Conservation (phyloP, 1,140 invertebrate species). For the Drosophila sp. region DNA sequence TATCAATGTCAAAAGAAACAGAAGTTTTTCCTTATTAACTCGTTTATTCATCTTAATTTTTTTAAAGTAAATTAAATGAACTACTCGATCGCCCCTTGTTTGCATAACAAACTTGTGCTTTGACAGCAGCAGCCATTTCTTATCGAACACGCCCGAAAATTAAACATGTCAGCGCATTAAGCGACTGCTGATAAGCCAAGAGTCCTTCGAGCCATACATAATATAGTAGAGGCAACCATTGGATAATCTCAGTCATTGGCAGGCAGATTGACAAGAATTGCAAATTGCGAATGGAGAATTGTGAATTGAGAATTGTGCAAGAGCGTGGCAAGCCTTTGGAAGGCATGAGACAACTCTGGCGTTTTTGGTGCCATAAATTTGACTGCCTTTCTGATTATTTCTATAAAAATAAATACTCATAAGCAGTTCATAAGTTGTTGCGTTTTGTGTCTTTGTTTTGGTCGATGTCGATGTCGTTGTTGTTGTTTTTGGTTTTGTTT, state of each 20-base stretch:
- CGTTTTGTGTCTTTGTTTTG: slow-evolving; percentile 56
- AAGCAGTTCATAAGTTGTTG: slow-evolving; percentile 77
- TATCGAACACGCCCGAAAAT: slow-evolving; percentile 66
- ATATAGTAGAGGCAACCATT: neutral
- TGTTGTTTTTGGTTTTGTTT: no score
- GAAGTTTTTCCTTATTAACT: no score
- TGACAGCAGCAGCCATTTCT: slow-evolving; percentile 48
- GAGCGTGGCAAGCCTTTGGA: slow-evolving; percentile 6
- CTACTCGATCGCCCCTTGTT: slow-evolving; percentile 33
- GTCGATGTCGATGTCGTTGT: no score
- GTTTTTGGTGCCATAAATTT: slow-evolving; percentile 70
- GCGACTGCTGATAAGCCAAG: slow-evolving; percentile 54
- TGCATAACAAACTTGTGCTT: slow-evolving; percentile 29
- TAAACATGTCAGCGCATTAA: slow-evolving; percentile 80
- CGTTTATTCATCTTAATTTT: no score
- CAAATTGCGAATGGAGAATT: slow-evolving; percentile 37
- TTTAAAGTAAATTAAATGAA: no score
- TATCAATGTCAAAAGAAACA: no score
- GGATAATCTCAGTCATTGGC: slow-evolving; percentile 13
- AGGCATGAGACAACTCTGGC: slow-evolving; percentile 3
- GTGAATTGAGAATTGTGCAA: slow-evolving; percentile 39
- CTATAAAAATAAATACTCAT: slow-evolving; percentile 81
- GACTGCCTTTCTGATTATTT: slow-evolving; percentile 76
- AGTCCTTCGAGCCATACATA: slow-evolving; percentile 21
- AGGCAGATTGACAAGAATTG: slow-evolving; percentile 43